These are phyloP conservation scores for Sturnus vulgaris DNA, from an alignment of 2,113 vertebrate genomes.

Conservation along the genomic window DNA sequence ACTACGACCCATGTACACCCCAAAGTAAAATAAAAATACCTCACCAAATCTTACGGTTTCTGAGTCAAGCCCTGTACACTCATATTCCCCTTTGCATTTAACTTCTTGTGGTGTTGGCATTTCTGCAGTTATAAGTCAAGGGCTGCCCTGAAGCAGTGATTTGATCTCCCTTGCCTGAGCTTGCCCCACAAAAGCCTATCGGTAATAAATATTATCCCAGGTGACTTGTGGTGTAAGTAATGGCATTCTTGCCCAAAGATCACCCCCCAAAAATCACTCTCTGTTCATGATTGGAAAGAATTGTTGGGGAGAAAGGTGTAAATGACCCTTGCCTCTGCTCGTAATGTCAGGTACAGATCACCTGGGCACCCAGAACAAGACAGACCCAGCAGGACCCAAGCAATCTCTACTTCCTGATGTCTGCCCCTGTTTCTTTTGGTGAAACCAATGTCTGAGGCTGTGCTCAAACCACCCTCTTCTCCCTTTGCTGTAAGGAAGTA, in stretches of 20 bases:
- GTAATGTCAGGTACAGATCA: not conserved
- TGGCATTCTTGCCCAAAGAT: constrained; percentile 40
- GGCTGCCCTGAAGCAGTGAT: constrained; percentile 31
- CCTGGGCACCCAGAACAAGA: not conserved
- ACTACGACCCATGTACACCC: not conserved
- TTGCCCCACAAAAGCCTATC: not conserved
- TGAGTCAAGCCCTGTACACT: not conserved
- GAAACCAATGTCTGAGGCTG: not conserved
- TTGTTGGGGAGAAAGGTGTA: not conserved
- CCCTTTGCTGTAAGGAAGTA: not conserved
- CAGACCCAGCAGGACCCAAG: not conserved
- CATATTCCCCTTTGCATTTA: not conserved
- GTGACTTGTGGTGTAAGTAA: constrained; percentile 40
- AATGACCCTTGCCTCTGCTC: not conserved
- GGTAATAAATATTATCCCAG: constrained; percentile 25
- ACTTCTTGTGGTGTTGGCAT: not conserved
- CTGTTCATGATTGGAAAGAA: not conserved
- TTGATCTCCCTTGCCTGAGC: constrained; percentile 42
- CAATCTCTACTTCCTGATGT: not conserved
- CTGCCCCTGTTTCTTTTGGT: not conserved
- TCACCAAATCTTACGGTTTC: not conserved
- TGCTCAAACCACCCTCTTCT: not conserved
- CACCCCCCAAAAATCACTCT: not conserved
- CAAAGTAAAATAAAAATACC: not conserved
- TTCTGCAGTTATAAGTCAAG: constrained; percentile 22